These are phyloP conservation scores for Limonius californicus DNA, from an alignment of 1,140 invertebrate species.

Conservation along the genomic window DNA sequence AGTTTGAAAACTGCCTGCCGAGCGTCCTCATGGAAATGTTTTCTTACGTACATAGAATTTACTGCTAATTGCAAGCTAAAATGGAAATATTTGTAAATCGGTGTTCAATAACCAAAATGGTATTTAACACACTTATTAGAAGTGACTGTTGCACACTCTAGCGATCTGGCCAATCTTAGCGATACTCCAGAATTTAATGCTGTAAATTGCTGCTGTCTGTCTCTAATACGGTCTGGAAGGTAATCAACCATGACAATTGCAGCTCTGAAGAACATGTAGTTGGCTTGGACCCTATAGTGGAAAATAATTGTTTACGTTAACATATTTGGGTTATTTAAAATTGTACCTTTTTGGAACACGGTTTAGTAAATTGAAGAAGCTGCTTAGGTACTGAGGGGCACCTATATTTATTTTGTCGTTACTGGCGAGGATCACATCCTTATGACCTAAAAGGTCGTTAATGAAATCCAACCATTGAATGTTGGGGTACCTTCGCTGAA, in stretches of 20 bases:
- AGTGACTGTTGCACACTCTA: neutral
- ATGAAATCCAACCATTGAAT: constrained; percentile 61
- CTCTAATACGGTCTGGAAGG: neutral
- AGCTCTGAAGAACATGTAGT: constrained; percentile 4
- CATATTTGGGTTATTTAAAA: no score
- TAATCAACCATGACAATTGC: neutral
- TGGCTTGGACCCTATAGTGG: constrained; percentile 2
- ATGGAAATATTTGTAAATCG: constrained; percentile 24
- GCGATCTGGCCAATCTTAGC: constrained; percentile 4
- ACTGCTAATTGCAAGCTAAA: constrained; percentile 71
- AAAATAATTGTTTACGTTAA: no score
- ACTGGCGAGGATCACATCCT: no score
- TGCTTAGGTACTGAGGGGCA: no score
- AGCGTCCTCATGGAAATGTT: constrained; percentile 68
- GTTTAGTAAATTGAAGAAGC: no score
- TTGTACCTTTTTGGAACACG: no score
- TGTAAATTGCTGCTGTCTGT: neutral
- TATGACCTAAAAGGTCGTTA: constrained; percentile 50
- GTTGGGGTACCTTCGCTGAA: constrained; percentile 68
- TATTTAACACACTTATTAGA: constrained; percentile 17
- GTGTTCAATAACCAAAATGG: constrained; percentile 2
- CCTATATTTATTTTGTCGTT: no score
- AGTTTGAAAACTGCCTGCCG: constrained; percentile 73
- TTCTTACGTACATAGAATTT: constrained; percentile 70
- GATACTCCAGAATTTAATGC: neutral